A percentile compares a stretch with the other conserved stretches of the same genome.
These are phyloP conservation scores for Phyllopteryx taeniolatus DNA, from an alignment of 2,113 vertebrate genomes.

Conservation along the genomic window DNA sequence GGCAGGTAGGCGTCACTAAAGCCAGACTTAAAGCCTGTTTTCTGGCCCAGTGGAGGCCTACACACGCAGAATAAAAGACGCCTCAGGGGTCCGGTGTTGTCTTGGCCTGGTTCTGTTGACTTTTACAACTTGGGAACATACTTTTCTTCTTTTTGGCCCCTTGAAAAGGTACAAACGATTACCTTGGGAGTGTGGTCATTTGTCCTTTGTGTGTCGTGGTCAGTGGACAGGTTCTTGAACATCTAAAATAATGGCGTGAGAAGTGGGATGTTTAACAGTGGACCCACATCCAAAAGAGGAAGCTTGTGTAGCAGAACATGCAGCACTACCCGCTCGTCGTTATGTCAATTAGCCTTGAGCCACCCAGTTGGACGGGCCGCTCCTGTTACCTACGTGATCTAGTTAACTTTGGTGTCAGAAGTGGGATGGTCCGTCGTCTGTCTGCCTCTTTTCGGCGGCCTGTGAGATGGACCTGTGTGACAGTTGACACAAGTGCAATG, in stretches of 20 bases:
- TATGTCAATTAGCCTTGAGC: too few species aligned
- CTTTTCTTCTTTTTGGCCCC: not conserved
- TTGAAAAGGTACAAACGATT: not conserved
- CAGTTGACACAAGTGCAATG: too few species aligned
- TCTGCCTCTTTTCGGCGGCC: too few species aligned
- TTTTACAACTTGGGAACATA: not conserved
- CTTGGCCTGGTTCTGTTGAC: not conserved
- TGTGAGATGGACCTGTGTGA: too few species aligned
- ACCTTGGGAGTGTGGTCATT: not conserved
- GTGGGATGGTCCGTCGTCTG: not conserved
- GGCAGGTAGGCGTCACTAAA: not conserved
- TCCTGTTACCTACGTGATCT: too few species aligned
- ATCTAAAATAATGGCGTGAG: not conserved
- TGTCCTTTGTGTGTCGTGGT: not conserved
- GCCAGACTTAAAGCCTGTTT: not conserved
- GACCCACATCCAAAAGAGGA: not conserved
- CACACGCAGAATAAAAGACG: not conserved
- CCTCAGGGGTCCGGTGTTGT: not conserved
- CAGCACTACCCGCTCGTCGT: not conserved
- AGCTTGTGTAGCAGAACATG: not conserved
- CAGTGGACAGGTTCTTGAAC: not conserved
- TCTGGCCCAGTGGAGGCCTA: slow-evolving; percentile 1
- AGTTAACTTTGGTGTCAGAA: not conserved
- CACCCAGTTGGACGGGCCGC: too few species aligned
- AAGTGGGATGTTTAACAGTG: not conserved